Percentiles rank a stretch among this genome's conserved stretches.
Conservation (phyloP, 1,140 invertebrate species). For the Hylaeus anthracinus region DNA sequence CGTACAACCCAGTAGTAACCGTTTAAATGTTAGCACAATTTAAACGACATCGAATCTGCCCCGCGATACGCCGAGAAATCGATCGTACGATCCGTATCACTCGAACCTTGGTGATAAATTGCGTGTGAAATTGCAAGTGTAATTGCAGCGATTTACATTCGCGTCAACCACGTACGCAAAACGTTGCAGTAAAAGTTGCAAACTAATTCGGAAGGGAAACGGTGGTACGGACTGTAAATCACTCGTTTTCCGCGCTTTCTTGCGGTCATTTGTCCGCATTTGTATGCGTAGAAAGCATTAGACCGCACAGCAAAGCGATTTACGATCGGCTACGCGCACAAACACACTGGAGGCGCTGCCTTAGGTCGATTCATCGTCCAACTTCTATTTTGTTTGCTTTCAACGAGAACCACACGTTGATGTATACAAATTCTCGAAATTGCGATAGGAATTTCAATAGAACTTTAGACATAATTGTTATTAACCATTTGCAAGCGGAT, state of each 20-base stretch:
- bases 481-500: no score
- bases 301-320: constrained; percentile 39
- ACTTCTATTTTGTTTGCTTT: neutral
- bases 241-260: neutral
- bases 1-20: no score
- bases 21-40: no score
- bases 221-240: neutral
- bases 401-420: neutral
- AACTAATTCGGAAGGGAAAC: constrained; percentile 8
- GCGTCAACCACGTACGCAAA: neutral
- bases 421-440: neutral
- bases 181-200: neutral
- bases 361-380: neutral
- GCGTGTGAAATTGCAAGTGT: neutral
- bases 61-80: neutral
- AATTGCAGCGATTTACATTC: constrained; percentile 4
- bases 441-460: neutral
- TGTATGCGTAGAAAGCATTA: neutral
- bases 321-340: constrained; percentile 38
- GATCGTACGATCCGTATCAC: neutral
- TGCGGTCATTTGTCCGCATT: constrained; percentile 9
- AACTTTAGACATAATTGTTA: neutral
- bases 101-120: neutral
- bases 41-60: no score
- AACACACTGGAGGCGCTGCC: neutral